Percentiles rank a stretch among this genome's conserved stretches.
Conservation (phyloP, 2,888 invertebrate genomes). For the Allolobophora icterica region DNA sequence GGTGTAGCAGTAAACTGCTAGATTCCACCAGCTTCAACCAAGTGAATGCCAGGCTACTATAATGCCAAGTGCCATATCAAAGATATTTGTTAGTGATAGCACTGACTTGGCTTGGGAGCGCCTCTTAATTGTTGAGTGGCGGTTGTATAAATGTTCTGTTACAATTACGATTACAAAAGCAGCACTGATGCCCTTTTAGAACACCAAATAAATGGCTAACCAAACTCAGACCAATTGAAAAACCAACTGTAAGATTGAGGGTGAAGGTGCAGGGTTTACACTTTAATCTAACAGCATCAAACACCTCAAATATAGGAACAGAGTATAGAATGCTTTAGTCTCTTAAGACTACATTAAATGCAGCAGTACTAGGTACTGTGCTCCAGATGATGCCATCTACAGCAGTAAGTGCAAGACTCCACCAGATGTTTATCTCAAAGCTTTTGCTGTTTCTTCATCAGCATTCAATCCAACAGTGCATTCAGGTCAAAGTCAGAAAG, state of each 20-base stretch:
- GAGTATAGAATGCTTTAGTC: neutral
- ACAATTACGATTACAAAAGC: too few species aligned
- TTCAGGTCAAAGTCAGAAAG: neutral
- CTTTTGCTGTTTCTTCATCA: neutral
- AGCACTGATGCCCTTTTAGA: neutral
- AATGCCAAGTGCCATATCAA: neutral
- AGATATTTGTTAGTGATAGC: too few species aligned
- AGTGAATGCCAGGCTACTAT: too few species aligned
- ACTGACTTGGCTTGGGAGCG: too few species aligned
- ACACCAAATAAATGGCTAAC: neutral
- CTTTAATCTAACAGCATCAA: neutral
- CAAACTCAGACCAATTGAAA: neutral
- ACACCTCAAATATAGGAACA: neutral
- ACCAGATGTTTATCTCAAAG: neutral
- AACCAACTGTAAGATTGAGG: neutral
- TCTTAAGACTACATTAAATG: too few species aligned
- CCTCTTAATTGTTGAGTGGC: too few species aligned
- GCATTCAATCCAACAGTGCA: neutral
- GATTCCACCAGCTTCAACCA: too few species aligned
- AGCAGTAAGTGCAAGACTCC: neutral
- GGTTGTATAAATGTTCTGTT: too few species aligned
- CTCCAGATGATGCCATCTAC: neutral
- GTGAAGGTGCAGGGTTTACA: neutral
- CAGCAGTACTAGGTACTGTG: neutral
- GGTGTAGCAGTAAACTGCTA: neutral